These are phyloP conservation scores for Willowsia nigromaculata DNA, from an alignment of 2,888 invertebrate species.

Conservation along the genomic window DNA sequence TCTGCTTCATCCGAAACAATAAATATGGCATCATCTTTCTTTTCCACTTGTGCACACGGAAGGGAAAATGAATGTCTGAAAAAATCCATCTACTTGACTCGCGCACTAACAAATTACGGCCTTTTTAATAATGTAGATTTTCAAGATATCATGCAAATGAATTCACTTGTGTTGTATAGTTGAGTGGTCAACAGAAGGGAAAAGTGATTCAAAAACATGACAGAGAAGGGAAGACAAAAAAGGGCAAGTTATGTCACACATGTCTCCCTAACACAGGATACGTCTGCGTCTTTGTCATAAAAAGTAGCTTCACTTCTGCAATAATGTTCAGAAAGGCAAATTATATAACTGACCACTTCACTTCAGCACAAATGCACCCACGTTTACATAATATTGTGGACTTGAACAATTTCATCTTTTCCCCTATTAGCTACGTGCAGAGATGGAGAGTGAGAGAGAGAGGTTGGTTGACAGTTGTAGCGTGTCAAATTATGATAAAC, in stretches of 20 bases:
- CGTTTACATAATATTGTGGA: not conserved
- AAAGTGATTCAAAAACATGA: not conserved
- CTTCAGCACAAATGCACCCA: not conserved
- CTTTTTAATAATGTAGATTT: not conserved
- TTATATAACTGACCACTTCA: not conserved
- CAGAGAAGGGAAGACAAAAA: not conserved
- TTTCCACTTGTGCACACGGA: slow-evolving; percentile 16
- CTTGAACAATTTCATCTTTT: not conserved
- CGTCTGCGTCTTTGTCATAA: not conserved
- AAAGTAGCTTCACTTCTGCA: not conserved
- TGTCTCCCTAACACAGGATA: not conserved
- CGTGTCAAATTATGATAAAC: not conserved
- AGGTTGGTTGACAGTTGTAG: not conserved
- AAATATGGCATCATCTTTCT: slow-evolving; percentile 33
- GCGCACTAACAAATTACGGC: not conserved
- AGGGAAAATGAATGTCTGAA: not conserved
- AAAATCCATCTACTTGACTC: not conserved
- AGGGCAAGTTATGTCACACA: not conserved
- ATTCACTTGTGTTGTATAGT: not conserved
- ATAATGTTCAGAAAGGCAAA: too few species aligned
- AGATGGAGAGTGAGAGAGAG: too few species aligned
- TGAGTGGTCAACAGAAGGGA: not conserved
- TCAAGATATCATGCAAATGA: slow-evolving; percentile 9
- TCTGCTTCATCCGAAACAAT: slow-evolving; percentile 10
- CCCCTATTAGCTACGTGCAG: not conserved